These are phyloP conservation scores for Dinocampus coccinellae DNA, from an alignment of 2,888 invertebrate species.

Conservation along the genomic window DNA sequence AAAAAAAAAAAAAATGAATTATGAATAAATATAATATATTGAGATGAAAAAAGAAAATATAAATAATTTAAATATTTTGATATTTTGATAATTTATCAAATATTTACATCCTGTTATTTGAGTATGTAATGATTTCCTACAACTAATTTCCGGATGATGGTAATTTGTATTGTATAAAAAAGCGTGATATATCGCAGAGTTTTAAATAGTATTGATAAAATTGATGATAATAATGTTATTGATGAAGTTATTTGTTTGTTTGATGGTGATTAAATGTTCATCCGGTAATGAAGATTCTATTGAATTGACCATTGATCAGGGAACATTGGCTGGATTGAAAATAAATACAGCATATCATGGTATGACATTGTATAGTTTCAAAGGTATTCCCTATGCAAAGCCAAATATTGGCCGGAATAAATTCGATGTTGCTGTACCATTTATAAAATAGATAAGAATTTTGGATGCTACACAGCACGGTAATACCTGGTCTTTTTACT, in stretches of 20 bases:
- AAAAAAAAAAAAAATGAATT: no score
- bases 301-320: constrained; percentile 42
- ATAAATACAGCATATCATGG: constrained; percentile 50
- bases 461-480: constrained; percentile 59
- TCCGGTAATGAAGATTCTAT: no score
- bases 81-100: background rate
- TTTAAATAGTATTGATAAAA: background rate
- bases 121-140: background rate
- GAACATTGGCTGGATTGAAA: constrained; percentile 57
- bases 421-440: constrained; percentile 58
- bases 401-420: constrained; percentile 56
- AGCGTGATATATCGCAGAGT: background rate
- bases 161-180: background rate
- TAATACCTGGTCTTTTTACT: background rate
- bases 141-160: background rate
- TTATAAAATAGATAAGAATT: constrained; percentile 59
- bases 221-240: background rate
- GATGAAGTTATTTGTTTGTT: background rate
- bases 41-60: no score
- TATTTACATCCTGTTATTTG: background rate
- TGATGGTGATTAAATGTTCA: no score
- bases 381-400: constrained; percentile 62
- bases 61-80: no score
- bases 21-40: no score
- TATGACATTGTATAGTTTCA: constrained; percentile 58